Evolutionary conservation across 2,113 vertebrate species (phyloP).

Genomic region (Rhabdornis inornatus): DNA sequence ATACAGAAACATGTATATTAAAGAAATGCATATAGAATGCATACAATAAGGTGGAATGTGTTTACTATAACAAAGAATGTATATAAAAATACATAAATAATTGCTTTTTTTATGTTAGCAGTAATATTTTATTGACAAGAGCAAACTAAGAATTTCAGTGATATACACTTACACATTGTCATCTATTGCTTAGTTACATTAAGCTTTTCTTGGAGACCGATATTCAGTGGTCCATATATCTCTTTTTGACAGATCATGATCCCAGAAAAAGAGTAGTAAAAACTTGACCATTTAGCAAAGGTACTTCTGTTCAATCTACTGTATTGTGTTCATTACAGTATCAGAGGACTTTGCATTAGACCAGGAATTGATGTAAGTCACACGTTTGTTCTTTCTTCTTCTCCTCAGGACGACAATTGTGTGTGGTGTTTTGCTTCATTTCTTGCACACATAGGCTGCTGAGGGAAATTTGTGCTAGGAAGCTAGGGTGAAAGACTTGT

Average conservation of each 20-base stretch:
- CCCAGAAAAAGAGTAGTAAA: background rate
- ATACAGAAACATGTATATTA: background rate
- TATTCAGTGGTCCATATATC: background rate
- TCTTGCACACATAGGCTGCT: background rate
- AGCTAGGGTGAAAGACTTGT: background rate
- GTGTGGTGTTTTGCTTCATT: background rate
- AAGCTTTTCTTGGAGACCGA: background rate
- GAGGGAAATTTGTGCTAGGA: background rate
- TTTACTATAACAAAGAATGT: background rate
- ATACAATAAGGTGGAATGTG: background rate
- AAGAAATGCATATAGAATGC: background rate
- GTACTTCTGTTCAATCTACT: background rate
- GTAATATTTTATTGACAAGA: background rate
- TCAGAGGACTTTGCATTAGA: background rate
- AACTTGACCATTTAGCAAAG: background rate
- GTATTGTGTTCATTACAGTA: background rate
- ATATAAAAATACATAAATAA: background rate
- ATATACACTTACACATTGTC: background rate
- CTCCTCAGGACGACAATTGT: background rate
- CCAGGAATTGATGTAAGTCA: background rate
- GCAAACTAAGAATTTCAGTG: background rate
- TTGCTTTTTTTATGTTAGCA: background rate
- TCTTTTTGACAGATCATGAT: background rate
- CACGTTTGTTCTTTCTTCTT: background rate
- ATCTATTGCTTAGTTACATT: background rate